Conservation (phyloP, 2,113 vertebrate genomes). For the Anser brachyrhynchus region DNA sequence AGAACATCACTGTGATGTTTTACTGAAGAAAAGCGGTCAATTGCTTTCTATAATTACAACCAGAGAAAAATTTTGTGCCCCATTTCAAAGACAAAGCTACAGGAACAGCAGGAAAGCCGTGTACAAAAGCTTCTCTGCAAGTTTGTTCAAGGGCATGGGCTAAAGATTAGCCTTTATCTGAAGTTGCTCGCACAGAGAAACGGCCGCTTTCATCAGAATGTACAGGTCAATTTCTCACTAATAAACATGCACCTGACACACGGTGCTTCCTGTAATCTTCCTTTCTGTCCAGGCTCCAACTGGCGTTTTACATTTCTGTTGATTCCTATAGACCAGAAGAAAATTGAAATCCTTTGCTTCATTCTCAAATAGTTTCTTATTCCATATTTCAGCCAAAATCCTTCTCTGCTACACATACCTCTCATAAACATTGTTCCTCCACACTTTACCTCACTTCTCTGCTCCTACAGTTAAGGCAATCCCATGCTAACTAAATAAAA, state of each 20-base stretch:
- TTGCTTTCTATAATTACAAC: slow-evolving; percentile 53
- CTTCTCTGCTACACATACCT: not conserved
- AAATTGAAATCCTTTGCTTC: slow-evolving; percentile 57
- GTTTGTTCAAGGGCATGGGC: slow-evolving; percentile 38
- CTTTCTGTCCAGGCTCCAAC: slow-evolving; percentile 39
- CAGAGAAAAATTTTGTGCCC: slow-evolving; percentile 11
- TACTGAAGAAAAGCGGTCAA: slow-evolving; percentile 50
- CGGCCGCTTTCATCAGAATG: slow-evolving; percentile 33
- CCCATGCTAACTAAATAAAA: slow-evolving; percentile 41
- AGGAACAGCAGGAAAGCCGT: not conserved
- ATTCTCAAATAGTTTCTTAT: slow-evolving; percentile 48
- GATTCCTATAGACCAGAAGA: slow-evolving; percentile 33
- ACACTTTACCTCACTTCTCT: not conserved
- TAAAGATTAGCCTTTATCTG: slow-evolving; percentile 62
- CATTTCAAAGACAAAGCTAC: slow-evolving; percentile 48
- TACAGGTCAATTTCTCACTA: slow-evolving; percentile 55
- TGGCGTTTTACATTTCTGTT: slow-evolving; percentile 43
- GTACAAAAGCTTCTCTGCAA: slow-evolving; percentile 10
- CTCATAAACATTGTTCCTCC: not conserved
- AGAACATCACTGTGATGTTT: slow-evolving; percentile 22
- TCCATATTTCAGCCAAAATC: slow-evolving; percentile 33
- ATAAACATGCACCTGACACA: slow-evolving; percentile 50
- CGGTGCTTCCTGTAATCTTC: slow-evolving; percentile 20
- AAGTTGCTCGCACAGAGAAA: not conserved
- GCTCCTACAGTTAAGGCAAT: not conserved